Evolutionary conservation across 2,888 invertebrate genomes (phyloP).

Genomic region (Timandra comae): DNA sequence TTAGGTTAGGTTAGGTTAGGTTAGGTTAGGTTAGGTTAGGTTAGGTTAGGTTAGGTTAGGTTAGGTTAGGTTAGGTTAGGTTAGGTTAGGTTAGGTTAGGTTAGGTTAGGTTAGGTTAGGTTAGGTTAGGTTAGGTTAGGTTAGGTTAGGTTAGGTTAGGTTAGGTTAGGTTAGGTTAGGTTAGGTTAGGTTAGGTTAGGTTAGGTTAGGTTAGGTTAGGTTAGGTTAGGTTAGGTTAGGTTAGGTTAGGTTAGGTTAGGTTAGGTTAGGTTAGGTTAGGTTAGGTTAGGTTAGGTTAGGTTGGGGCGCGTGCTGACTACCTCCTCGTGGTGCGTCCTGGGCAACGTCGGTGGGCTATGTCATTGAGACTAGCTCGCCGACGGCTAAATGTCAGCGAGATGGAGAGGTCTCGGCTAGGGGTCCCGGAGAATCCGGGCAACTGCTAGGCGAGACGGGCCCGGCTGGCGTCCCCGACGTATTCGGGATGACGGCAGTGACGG

Average conservation of each 20-base stretch:
- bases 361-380: too few species aligned
- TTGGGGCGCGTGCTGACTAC: neutral
- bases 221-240: neutral
- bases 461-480: too few species aligned
- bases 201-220: neutral
- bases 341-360: too few species aligned
- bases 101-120: constrained; percentile 16
- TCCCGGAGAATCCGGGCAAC: too few species aligned
- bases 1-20: constrained; percentile 16
- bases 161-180: neutral
- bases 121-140: constrained; percentile 13
- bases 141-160: neutral
- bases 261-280: neutral
- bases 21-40: constrained; percentile 13
- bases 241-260: neutral
- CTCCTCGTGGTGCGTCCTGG: too few species aligned
- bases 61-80: constrained; percentile 16
- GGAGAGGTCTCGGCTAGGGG: too few species aligned
- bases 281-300: neutral
- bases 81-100: constrained; percentile 12
- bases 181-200: neutral
- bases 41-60: constrained; percentile 12
- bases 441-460: too few species aligned
- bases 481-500: too few species aligned
- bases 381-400: too few species aligned